phyloP scores from a whole-genome alignment of 2,797 vertebrate species.

The Microctenopoma stevenorrisi region DNA sequence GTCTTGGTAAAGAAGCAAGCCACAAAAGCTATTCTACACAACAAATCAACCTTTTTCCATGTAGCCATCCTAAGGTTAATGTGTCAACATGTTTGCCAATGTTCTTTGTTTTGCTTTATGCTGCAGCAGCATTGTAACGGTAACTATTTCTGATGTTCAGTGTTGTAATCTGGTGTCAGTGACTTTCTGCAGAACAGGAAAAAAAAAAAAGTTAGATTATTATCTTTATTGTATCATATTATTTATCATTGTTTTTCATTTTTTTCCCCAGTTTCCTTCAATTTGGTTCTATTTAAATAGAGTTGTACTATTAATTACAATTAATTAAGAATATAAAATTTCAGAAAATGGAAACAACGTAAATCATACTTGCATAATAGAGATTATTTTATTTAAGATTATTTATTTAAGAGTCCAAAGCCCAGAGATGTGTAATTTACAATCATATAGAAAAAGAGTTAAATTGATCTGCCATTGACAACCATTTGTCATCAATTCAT shows the following conservation, averaged over 20 bases:
- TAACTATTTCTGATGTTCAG: not conserved
- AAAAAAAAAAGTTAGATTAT: too few relatives aligned
- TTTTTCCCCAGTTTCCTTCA: too few relatives aligned
- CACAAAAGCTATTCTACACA: conserved; percentile 10
- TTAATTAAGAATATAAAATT: too few relatives aligned
- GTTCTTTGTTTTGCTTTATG: conserved; percentile 17
- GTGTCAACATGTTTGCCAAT: not conserved
- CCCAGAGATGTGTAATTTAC: not conserved
- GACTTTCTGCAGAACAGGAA: not conserved
- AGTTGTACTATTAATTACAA: too few relatives aligned
- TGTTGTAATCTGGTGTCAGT: conserved; percentile 10
- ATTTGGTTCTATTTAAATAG: too few relatives aligned
- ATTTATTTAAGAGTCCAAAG: not conserved
- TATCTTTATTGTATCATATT: too few relatives aligned
- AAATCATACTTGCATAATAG: too few relatives aligned
- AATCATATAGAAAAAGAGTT: not conserved
- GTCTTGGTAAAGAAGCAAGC: conserved; percentile 14
- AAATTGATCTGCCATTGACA: not conserved
- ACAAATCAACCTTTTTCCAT: not conserved
- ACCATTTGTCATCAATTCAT: not conserved
- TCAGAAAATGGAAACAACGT: too few relatives aligned
- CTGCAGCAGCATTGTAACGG: conserved; percentile 12
- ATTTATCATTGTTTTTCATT: too few relatives aligned
- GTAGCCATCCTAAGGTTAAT: conserved; percentile 5
- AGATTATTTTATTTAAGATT: not conserved